Evolutionary conservation across 2,113 vertebrate genomes (phyloP).

Genomic region (Agapornis roseicollis): DNA sequence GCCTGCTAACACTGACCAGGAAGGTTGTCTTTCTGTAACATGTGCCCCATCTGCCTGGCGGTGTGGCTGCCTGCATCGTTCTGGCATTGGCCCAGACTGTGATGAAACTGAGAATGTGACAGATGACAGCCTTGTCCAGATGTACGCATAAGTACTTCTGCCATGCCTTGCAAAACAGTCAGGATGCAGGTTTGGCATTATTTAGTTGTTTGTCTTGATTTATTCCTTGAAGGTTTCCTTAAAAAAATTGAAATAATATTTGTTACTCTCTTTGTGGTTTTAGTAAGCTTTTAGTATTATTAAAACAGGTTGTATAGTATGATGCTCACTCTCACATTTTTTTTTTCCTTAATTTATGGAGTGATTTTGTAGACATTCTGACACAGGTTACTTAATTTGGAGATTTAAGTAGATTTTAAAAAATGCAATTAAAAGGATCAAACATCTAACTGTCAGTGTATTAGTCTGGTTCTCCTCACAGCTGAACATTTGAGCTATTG

Average conservation of each 20-base stretch:
- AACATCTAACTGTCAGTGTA: neutral
- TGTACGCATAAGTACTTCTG: neutral
- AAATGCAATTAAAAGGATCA: constrained; percentile 33
- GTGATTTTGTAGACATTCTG: constrained; percentile 7
- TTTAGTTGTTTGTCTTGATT: neutral
- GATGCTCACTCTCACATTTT: neutral
- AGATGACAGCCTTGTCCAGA: constrained; percentile 40
- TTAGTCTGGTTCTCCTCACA: constrained; percentile 28
- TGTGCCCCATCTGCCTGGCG: constrained; percentile 28
- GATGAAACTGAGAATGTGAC: constrained; percentile 21
- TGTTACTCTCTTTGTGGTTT: neutral
- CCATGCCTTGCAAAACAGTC: neutral
- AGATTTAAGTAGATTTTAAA: neutral
- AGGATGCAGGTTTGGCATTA: neutral
- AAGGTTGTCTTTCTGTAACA: neutral
- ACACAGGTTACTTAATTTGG: constrained; percentile 5
- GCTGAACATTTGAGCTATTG: neutral
- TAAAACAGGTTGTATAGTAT: neutral
- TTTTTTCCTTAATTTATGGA: constrained; percentile 24
- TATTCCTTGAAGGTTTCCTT: neutral
- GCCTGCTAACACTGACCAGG: neutral
- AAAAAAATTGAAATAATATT: neutral
- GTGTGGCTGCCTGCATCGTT: neutral
- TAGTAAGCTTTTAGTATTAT: neutral
- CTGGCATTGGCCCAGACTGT: constrained; percentile 14